These are phyloP conservation scores for Liodrosophila aerea DNA, from an alignment of 2,888 invertebrate species.

Conservation along the genomic window DNA sequence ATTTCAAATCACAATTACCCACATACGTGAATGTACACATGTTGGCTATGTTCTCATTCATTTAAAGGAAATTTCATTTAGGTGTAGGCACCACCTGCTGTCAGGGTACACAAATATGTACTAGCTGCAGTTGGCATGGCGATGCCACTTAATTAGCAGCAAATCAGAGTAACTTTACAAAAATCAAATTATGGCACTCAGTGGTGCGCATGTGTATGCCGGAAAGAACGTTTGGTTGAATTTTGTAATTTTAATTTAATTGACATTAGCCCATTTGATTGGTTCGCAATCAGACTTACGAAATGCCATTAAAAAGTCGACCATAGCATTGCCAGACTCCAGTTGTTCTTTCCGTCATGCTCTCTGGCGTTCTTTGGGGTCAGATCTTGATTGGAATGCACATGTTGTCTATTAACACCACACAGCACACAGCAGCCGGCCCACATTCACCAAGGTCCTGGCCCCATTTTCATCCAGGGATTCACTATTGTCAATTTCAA, in stretches of 20 bases:
- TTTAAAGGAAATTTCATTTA: constrained; percentile 41
- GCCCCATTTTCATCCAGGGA: not conserved
- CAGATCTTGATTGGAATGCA: constrained; percentile 64
- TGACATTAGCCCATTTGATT: no score
- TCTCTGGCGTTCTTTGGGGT: no score
- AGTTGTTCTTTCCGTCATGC: no score
- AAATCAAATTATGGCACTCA: no score
- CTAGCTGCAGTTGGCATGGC: constrained; percentile 42
- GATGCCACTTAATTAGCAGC: constrained; percentile 56
- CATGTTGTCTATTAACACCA: constrained; percentile 57
- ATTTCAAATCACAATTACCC: constrained; percentile 1
- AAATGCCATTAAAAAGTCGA: no score
- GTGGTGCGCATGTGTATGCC: no score
- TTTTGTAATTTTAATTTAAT: no score
- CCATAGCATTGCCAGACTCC: no score
- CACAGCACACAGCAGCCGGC: not conserved
- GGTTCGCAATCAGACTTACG: no score
- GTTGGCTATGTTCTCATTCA: constrained; percentile 9
- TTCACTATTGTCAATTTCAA: no score
- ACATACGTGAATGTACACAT: not conserved
- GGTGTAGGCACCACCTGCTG: constrained; percentile 38
- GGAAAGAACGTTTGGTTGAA: no score
- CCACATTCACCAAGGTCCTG: not conserved
- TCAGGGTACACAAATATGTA: not conserved
- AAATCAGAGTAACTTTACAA: constrained; percentile 20